phyloP scores from a whole-genome alignment of 1,140 invertebrate species.

The Sitophilus oryzae region DNA sequence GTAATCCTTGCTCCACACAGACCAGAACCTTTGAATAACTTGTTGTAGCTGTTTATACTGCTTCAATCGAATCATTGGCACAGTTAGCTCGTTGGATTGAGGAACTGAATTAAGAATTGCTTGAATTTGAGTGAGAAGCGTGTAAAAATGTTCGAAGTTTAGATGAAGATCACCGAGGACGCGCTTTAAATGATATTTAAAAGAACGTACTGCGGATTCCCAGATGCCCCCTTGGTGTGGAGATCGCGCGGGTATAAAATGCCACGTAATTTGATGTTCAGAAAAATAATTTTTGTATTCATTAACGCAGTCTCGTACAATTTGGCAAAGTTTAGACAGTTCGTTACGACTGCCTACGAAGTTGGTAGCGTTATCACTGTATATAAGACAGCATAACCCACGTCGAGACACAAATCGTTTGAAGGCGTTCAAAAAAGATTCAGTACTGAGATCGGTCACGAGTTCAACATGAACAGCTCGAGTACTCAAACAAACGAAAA shows the following conservation, averaged over 20 bases:
- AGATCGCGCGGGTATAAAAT: slow-evolving; percentile 24
- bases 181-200: slow-evolving; percentile 35
- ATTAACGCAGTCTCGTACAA: slow-evolving; percentile 36
- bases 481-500: slow-evolving; percentile 20
- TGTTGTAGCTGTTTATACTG: slow-evolving; percentile 16
- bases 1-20: slow-evolving; percentile 24
- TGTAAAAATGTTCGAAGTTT: slow-evolving; percentile 29
- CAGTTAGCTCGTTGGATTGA: slow-evolving; percentile 9
- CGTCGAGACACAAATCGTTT: slow-evolving; percentile 33
- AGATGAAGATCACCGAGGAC: slow-evolving; percentile 25
- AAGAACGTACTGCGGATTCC: slow-evolving; percentile 21
- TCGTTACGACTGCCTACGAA: slow-evolving; percentile 35
- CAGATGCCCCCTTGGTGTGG: slow-evolving; percentile 30
- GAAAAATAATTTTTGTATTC: slow-evolving; percentile 33
- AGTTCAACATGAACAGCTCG: slow-evolving; percentile 23
- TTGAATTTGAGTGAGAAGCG: slow-evolving; percentile 31
- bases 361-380: slow-evolving; percentile 33
- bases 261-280: slow-evolving; percentile 35
- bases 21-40: slow-evolving; percentile 25
- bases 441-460: slow-evolving; percentile 21
- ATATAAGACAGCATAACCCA: slow-evolving; percentile 26
- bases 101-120: slow-evolving; percentile 35
- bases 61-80: not conserved
- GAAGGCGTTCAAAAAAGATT: slow-evolving; percentile 36
- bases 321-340: slow-evolving; percentile 44